These are phyloP conservation scores for Eira barbara DNA, from an alignment of 2,113 vertebrate species.

Conservation along the genomic window DNA sequence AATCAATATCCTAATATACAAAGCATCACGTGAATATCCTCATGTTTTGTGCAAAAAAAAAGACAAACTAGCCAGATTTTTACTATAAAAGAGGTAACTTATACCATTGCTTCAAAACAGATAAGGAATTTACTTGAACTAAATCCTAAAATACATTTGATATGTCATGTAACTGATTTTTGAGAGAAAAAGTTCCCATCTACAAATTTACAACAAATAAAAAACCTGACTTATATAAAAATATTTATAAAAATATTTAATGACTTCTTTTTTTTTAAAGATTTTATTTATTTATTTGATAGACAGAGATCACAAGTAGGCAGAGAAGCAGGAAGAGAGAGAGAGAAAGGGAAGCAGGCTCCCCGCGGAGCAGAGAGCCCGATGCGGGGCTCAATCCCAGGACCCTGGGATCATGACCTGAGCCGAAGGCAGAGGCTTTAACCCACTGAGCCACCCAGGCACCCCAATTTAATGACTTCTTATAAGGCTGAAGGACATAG, in stretches of 20 bases:
- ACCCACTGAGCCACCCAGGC: too few relatives aligned
- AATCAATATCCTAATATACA: not conserved
- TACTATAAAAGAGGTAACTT: not conserved
- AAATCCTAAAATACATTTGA: not conserved
- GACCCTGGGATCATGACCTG: too few relatives aligned
- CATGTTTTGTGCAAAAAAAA: not conserved
- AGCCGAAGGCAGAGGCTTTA: too few relatives aligned
- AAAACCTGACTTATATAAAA: not conserved
- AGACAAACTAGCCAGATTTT: not conserved
- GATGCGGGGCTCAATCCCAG: too few relatives aligned
- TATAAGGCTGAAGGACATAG: not conserved
- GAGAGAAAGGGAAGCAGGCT: too few relatives aligned
- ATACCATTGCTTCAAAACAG: not conserved
- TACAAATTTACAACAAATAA: not conserved
- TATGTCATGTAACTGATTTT: not conserved
- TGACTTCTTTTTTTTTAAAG: too few relatives aligned
- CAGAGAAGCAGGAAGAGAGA: too few relatives aligned
- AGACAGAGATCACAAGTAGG: too few relatives aligned
- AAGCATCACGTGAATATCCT: not conserved
- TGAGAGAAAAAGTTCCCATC: not conserved
- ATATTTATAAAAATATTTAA: not conserved
- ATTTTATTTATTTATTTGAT: too few relatives aligned
- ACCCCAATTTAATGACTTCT: not conserved
- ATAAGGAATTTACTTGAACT: not conserved
- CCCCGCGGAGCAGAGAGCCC: too few relatives aligned